These are phyloP conservation scores for Patella caerulea DNA, from an alignment of 2,888 invertebrate genomes.

Conservation along the genomic window DNA sequence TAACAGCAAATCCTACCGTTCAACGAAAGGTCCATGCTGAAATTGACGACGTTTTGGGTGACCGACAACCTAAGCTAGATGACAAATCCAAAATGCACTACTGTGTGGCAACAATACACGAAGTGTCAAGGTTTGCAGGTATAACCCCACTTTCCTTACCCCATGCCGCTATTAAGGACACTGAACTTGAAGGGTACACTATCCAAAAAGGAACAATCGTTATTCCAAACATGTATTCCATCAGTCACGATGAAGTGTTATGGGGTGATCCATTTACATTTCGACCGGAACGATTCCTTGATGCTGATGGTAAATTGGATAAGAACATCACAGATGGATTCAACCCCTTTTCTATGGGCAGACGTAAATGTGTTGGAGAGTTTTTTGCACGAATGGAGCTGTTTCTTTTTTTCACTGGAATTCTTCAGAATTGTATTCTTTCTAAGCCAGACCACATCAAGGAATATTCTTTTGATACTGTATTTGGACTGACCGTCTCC, in stretches of 20 bases:
- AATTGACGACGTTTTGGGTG: constrained; percentile 44
- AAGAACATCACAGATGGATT: constrained; percentile 32
- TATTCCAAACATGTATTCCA: constrained; percentile 30
- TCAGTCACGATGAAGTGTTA: constrained; percentile 22
- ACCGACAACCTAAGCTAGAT: constrained; percentile 26
- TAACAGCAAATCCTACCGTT: constrained; percentile 40
- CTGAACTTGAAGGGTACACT: constrained; percentile 30
- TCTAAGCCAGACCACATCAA: constrained; percentile 5
- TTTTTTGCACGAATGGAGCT: constrained; percentile 51
- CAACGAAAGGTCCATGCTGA: constrained; percentile 47
- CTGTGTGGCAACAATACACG: constrained; percentile 45
- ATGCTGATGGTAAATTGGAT: constrained; percentile 21
- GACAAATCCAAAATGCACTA: constrained; percentile 40
- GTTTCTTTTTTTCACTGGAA: constrained; percentile 42
- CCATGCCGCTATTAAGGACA: constrained; percentile 39
- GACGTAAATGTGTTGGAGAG: constrained; percentile 54
- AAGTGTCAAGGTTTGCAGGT: constrained; percentile 39
- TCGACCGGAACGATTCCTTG: constrained; percentile 33
- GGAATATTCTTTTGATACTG: constrained; percentile 8
- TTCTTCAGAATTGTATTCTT: constrained; percentile 44
- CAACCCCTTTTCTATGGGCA: constrained; percentile 45
- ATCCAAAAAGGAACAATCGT: constrained; percentile 38
- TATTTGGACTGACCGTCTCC: constrained; percentile 23
- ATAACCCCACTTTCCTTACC: constrained; percentile 49
- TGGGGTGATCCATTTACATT: constrained; percentile 38